phyloP scores from a whole-genome alignment of 2,888 invertebrate genomes.

The Andricus quercusramuli region DNA sequence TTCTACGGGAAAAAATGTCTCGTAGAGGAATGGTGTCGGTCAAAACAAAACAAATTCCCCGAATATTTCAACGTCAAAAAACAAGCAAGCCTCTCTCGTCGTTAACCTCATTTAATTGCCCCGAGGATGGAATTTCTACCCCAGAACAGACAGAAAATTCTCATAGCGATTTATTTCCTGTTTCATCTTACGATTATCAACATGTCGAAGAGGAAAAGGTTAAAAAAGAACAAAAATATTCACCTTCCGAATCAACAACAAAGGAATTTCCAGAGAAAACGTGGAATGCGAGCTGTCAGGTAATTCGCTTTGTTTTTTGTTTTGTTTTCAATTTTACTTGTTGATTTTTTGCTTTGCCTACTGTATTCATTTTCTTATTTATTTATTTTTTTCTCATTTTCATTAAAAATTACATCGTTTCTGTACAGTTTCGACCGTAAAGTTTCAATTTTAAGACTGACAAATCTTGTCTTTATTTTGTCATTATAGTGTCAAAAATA shows the following conservation, averaged over 20 bases:
- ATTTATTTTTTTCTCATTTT: neutral
- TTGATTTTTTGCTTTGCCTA: neutral
- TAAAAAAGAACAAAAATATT: neutral
- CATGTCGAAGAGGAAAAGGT: neutral
- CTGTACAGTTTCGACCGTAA: neutral
- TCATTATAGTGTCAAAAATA: neutral
- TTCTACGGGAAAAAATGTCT: conserved; percentile 70
- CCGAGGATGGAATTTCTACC: conserved; percentile 14
- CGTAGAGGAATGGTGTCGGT: conserved; percentile 64
- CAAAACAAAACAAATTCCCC: conserved; percentile 69
- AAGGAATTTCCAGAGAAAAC: conserved; percentile 20
- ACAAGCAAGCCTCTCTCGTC: neutral
- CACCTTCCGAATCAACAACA: neutral
- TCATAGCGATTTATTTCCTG: neutral
- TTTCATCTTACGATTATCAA: conserved; percentile 9
- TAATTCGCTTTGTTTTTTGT: conserved; percentile 29
- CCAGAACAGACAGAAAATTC: neutral
- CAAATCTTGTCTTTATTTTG: neutral
- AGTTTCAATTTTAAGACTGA: neutral
- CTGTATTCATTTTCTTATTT: neutral
- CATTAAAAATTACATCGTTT: neutral
- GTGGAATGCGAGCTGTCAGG: conserved; percentile 35
- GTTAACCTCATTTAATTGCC: conserved; percentile 24
- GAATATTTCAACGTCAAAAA: conserved; percentile 65
- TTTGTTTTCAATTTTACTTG: conserved; percentile 22